Base-by-base conservation (phyloP, 2,888 invertebrate genomes). In the Troides helena region DNA sequence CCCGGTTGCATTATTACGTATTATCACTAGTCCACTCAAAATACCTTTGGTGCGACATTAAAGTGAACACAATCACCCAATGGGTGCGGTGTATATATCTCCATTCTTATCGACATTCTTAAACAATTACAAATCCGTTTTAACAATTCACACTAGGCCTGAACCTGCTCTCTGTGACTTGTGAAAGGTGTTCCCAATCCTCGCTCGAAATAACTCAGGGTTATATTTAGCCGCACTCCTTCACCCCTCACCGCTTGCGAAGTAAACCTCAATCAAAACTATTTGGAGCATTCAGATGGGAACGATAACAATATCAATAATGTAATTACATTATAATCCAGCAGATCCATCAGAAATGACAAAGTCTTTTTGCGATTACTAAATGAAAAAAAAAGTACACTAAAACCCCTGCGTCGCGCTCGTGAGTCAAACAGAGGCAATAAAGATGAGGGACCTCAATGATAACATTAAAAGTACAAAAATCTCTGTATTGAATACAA, bases 401-500 rank as follows among this genome's bases (percentile, higher is more conserved):
- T 30, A 30, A 30, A 23, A 21, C 4, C 46, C n/a, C n/a, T 43
- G 46, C 59, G 63, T 70, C 67, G 67, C 56, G 36, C 64, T 25
- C 73, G 70, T 75, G 73, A 74, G 67, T 74, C 74, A 74, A 69
- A 71, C 67, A 63, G 67, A 69, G 61, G 73, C 71, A 73, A 73
- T 74, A 72, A 75, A 73, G 69, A 74, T 76, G 74, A 30, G 72
- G 70, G 67, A 65, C 65, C 58, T 67, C 62, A 73, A 74, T 71
- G 74, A 73, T 76, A 72, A 73, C 72, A 72, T 74, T 73, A 70
- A 76, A 74, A 58, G 43, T 74, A 72, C 72, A 73, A 73, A 75
- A 69, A 71, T 65, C 69, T 69, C 58, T 69, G 71, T 72, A 67
- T 71, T 68, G 62, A 70, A 71, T 69, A 68, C 65, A 67, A 67